phyloP scores from a whole-genome alignment of 2,888 invertebrate species.

The Mimumesa dahlbomi region DNA sequence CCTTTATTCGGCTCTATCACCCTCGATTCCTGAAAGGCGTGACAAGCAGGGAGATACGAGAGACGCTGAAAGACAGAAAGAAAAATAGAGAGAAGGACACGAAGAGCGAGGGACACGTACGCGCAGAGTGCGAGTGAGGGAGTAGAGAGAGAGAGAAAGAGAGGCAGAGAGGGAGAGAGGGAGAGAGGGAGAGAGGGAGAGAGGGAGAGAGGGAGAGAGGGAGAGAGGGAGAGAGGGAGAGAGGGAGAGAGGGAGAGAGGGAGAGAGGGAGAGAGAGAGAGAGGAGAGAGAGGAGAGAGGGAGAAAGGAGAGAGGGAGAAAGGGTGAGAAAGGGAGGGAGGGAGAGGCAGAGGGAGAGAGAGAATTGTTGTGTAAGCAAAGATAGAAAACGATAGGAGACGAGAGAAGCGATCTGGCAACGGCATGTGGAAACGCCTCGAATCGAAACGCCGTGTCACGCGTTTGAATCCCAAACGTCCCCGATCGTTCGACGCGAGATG shows the following conservation, averaged over 20 bases:
- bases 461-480: slow-evolving; percentile 13
- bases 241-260: neutral
- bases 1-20: too few relatives aligned
- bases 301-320: neutral
- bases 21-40: too few relatives aligned
- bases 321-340: slow-evolving; percentile 5
- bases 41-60: too few relatives aligned
- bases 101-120: too few relatives aligned
- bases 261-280: neutral
- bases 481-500: slow-evolving; percentile 21
- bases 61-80: too few relatives aligned
- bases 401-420: slow-evolving; percentile 40
- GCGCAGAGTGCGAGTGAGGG: too few relatives aligned
- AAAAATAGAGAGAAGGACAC: too few relatives aligned
- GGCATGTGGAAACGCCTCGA: slow-evolving; percentile 59
- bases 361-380: neutral
- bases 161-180: too few relatives aligned
- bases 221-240: slow-evolving; percentile 6
- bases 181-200: too few relatives aligned
- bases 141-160: too few relatives aligned
- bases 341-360: slow-evolving; percentile 50
- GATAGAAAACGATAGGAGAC: slow-evolving; percentile 29
- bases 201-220: slow-evolving; percentile 1
- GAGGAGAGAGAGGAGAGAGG: neutral
- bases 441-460: slow-evolving; percentile 19